These are phyloP conservation scores for Polyommatus icarus DNA, from an alignment of 2,888 invertebrate species.

Conservation along the genomic window DNA sequence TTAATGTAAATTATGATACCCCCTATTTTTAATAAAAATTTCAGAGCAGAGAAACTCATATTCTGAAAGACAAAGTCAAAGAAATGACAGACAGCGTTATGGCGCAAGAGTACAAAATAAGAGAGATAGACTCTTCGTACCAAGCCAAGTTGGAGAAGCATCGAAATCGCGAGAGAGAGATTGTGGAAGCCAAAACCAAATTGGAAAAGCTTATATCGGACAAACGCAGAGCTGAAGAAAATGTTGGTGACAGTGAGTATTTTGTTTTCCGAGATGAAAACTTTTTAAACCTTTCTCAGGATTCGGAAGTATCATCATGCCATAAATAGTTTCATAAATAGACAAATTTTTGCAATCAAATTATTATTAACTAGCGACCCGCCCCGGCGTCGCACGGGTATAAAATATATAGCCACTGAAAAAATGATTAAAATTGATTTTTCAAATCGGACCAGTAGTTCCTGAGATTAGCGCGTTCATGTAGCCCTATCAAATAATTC, in stretches of 20 bases:
- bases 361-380: no score
- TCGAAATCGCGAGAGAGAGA: constrained; percentile 71
- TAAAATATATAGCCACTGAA: no score
- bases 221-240: constrained; percentile 62
- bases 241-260: constrained; percentile 73
- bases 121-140: constrained; percentile 60
- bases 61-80: constrained; percentile 58
- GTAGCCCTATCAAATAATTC: no score
- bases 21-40: constrained; percentile 34
- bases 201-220: constrained; percentile 77
- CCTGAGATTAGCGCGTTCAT: no score
- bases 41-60: constrained; percentile 63
- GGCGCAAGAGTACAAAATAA: constrained; percentile 59
- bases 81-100: constrained; percentile 57
- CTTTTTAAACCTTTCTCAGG: no score
- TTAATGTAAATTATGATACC: no score
- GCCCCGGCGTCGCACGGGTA: no score
- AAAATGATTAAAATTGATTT: no score
- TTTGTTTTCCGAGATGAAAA: not conserved
- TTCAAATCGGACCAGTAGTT: no score
- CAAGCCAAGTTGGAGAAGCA: constrained; percentile 72
- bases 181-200: constrained; percentile 68
- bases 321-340: no score
- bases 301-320: no score
- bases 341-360: no score